Base-by-base conservation (phyloP, 2,888 invertebrate genomes). In the Lampropteryx suffumata region DNA sequence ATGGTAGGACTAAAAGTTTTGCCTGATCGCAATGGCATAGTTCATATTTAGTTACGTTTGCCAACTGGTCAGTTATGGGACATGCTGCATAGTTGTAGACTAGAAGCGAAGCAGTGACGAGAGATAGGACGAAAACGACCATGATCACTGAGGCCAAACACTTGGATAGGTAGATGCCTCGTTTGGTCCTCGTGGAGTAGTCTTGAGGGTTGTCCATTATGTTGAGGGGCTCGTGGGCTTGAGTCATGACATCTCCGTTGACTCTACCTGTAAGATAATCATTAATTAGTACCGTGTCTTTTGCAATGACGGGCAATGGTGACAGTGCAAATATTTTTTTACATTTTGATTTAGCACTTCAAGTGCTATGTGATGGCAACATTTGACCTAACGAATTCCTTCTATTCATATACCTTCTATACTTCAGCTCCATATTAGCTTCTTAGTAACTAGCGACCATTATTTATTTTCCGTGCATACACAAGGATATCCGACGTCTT, bases 31-130 rank as follows among this genome's bases (percentile, higher is more conserved):
- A 87, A 39, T 83, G 83, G 13, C 76, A 81, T 0, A 86, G 74
- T 69, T 84, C 85, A 26, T 83, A 84, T 71, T 88, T 86, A n/a
- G 88, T 86, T 1, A 87, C 83, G 57, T 88, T 86, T 3, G 82
- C 82, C 61, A 86, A 67, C 52, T 85, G 76, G 59, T 90, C 87
- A 33, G 90, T 81, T 44, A 90, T 84, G 1, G 92, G 91, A 62
- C 94, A 94, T 0, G 94, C 92, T 10, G 94, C 93, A 65, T 95
- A 93, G 78, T 95, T 94, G 76, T 95, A 95, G 13, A 95, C 95
- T 59, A 96, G 82, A 26, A 96, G 91, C 5, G 95, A 94, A 1
- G 95, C 95, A 33, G 93, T 93, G 17, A 95, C 89, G 39, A 95
- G 75, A 6, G 93, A 92, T 58, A 92, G 86, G 0, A 93, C 73